Percentiles rank a stretch among this genome's conserved stretches.
phyloP scores from a whole-genome alignment of 2,888 invertebrate species.

The Nasonia oneida region DNA sequence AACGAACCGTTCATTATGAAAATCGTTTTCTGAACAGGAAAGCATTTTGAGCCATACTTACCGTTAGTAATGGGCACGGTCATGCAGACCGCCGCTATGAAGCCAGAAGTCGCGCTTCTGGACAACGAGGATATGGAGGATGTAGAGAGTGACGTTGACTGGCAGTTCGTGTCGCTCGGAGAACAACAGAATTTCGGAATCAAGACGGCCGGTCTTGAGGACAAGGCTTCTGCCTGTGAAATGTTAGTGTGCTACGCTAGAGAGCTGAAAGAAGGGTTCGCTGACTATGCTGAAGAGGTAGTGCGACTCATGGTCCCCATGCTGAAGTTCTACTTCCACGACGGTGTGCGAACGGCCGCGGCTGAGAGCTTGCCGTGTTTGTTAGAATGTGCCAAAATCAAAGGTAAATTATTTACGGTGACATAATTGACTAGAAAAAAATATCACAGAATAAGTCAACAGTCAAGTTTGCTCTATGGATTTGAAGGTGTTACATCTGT shows the following conservation, averaged over 20 bases:
- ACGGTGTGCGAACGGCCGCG: slow-evolving; percentile 94
- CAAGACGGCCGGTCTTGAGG: slow-evolving; percentile 94
- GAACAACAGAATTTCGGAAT: slow-evolving; percentile 98
- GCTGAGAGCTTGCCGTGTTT: slow-evolving; percentile 94
- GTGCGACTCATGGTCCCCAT: slow-evolving; percentile 92
- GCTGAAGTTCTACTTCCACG: slow-evolving; percentile 96
- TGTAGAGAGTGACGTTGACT: slow-evolving; percentile 92
- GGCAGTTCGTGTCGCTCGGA: slow-evolving; percentile 96
- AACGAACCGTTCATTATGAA: background rate
- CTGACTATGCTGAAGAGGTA: slow-evolving; percentile 87
- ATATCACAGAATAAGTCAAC: slow-evolving; percentile 58
- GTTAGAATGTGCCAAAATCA: slow-evolving; percentile 91
- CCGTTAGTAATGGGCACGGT: slow-evolving; percentile 98
- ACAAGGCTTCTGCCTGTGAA: slow-evolving; percentile 97
- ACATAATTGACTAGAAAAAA: background rate
- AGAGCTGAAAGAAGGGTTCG: slow-evolving; percentile 92
- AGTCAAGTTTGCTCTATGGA: slow-evolving; percentile 22
- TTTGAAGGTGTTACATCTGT: slow-evolving; percentile 38
- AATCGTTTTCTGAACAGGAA: slow-evolving; percentile 80
- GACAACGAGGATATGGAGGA: slow-evolving; percentile 93
- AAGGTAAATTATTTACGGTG: slow-evolving; percentile 80
- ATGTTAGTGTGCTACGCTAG: slow-evolving; percentile 97
- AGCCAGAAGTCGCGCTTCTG: slow-evolving; percentile 94
- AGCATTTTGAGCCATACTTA: slow-evolving; percentile 93
- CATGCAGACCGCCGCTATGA: slow-evolving; percentile 93